Conservation (phyloP, 2,888 invertebrate genomes). For the Didymodactylos carnosus region DNA sequence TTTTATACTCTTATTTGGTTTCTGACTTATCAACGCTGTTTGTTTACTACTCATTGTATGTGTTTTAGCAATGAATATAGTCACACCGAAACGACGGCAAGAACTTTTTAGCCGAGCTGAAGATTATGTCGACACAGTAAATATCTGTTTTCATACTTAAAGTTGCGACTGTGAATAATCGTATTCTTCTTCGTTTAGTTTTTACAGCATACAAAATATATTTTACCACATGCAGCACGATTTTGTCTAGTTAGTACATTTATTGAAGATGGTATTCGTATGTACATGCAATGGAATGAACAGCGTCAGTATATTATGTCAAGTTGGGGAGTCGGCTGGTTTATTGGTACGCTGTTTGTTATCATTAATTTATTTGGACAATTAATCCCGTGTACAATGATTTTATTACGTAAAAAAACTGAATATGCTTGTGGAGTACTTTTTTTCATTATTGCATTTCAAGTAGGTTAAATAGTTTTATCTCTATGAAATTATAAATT, state of each 20-base stretch:
- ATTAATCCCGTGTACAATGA: conserved; percentile 84
- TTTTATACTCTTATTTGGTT: too few relatives aligned
- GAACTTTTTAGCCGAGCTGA: conserved; percentile 6
- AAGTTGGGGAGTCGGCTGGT: conserved; percentile 84
- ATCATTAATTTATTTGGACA: conserved; percentile 83
- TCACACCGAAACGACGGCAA: neutral
- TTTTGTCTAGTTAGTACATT: conserved; percentile 94
- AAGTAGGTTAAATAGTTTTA: conserved; percentile 49
- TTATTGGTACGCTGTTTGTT: conserved; percentile 81
- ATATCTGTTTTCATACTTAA: neutral
- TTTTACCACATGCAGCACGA: conserved; percentile 81
- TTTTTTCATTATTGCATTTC: conserved; percentile 82
- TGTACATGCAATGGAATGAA: conserved; percentile 97
- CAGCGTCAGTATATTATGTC: conserved; percentile 91
- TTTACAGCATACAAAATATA: conserved; percentile 59
- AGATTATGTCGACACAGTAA: conserved; percentile 12
- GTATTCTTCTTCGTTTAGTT: neutral
- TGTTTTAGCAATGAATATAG: neutral
- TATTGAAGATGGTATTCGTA: conserved; percentile 89
- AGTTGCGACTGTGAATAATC: neutral
- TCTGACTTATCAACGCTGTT: too few relatives aligned
- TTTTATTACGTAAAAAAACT: conserved; percentile 71
- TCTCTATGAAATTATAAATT: too few relatives aligned
- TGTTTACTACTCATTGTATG: too few relatives aligned
- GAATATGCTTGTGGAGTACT: conserved; percentile 46